phyloP scores from a whole-genome alignment of 2,888 invertebrate genomes.

The Sphaeridia pumilis region DNA sequence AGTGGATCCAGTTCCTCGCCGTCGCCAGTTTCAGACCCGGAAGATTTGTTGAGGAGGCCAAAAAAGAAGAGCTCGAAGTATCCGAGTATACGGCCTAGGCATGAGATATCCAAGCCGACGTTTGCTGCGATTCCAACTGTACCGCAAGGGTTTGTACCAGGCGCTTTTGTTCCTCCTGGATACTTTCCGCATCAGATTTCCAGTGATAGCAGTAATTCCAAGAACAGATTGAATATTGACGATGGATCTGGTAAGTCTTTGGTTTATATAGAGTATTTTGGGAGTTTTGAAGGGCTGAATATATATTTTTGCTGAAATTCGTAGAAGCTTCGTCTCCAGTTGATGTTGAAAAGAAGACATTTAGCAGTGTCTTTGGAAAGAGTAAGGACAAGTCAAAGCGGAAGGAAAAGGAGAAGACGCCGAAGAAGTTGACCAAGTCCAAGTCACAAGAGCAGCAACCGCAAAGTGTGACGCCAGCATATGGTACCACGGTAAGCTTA shows the following conservation, averaged over 20 bases:
- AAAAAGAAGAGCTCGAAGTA: slow-evolving; percentile 33
- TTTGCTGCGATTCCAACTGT: slow-evolving; percentile 36
- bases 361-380: slow-evolving; percentile 24
- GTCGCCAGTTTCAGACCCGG: slow-evolving; percentile 34
- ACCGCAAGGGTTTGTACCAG: slow-evolving; percentile 31
- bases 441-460: slow-evolving; percentile 35
- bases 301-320: too few species aligned
- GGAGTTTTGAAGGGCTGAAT: not conserved
- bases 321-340: slow-evolving; percentile 35
- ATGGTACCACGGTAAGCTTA: slow-evolving; percentile 32
- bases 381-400: slow-evolving; percentile 28
- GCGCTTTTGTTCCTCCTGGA: slow-evolving; percentile 11
- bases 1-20: slow-evolving; percentile 33
- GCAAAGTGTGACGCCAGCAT: slow-evolving; percentile 27
- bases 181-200: slow-evolving; percentile 33
- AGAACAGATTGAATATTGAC: slow-evolving; percentile 35
- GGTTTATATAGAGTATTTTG: not conserved
- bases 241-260: slow-evolving; percentile 34
- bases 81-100: slow-evolving; percentile 28
- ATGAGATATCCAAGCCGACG: slow-evolving; percentile 35
- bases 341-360: slow-evolving; percentile 33
- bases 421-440: slow-evolving; percentile 35
- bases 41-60: slow-evolving; percentile 32
- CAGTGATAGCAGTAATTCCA: slow-evolving; percentile 29
- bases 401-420: slow-evolving; percentile 31